A percentile compares a stretch with the other conserved stretches of the same genome.
phyloP scores from a whole-genome alignment of 2,797 vertebrate species.

The Masticophis lateralis region DNA sequence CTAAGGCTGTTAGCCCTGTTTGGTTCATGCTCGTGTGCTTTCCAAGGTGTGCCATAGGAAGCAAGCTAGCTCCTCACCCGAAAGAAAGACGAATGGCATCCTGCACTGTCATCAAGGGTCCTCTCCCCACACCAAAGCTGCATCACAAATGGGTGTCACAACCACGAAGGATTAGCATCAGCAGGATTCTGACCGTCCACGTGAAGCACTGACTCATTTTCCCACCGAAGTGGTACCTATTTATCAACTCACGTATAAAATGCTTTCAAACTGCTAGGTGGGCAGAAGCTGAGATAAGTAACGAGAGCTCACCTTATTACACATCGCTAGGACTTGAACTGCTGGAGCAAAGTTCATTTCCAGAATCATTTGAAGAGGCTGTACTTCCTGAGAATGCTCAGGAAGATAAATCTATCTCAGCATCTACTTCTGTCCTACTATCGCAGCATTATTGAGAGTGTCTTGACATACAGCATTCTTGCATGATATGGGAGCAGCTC shows the following conservation, averaged over 20 bases:
- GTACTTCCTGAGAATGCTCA: no score
- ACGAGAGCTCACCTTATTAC: neutral
- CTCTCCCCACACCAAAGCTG: neutral
- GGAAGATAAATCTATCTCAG: no score
- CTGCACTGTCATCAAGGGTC: neutral
- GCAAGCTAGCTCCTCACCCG: neutral
- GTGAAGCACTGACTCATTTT: neutral
- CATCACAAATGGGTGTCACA: neutral
- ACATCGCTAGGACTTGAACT: neutral
- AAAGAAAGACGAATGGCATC: neutral
- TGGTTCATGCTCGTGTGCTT: neutral
- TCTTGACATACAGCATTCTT: no score
- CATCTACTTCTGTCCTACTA: no score
- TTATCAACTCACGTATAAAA: neutral
- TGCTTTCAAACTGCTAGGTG: neutral
- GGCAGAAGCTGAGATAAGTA: neutral
- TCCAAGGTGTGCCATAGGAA: neutral
- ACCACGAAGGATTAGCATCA: neutral
- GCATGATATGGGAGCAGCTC: no score
- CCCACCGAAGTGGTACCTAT: neutral
- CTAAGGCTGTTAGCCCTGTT: neutral
- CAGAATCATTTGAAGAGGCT: neutral
- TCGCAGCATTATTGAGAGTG: no score
- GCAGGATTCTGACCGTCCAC: neutral
- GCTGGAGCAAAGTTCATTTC: neutral